Evolutionary conservation across 1,140 invertebrate species (phyloP).

Genomic region (Camponotus pennsylvanicus): DNA sequence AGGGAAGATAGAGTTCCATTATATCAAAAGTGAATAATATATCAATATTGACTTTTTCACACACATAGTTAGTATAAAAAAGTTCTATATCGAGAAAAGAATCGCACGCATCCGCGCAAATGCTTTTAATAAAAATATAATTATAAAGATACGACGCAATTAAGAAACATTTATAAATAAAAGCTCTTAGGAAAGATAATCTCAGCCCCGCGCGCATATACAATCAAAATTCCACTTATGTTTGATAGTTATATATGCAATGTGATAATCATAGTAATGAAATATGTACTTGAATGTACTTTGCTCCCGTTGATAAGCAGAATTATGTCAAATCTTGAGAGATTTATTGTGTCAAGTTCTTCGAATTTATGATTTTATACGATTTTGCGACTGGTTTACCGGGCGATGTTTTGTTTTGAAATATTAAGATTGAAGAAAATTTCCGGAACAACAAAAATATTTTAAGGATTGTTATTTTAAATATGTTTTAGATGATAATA

Average conservation of each 20-base stretch:
- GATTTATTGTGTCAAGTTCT: background rate
- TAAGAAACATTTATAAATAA: background rate
- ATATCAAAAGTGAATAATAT: constrained; percentile 8
- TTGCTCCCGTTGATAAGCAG: background rate
- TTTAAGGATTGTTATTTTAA: no score
- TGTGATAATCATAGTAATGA: background rate
- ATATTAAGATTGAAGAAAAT: background rate
- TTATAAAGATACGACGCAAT: background rate
- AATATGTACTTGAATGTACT: background rate
- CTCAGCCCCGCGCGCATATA: background rate
- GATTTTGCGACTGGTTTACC: background rate
- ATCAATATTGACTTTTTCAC: background rate
- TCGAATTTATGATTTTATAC: background rate
- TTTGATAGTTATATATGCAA: no score
- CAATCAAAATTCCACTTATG: background rate
- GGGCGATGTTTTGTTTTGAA: background rate
- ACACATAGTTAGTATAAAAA: background rate
- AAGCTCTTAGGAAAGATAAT: background rate
- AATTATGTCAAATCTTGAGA: constrained; percentile 10
- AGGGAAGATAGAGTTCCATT: background rate
- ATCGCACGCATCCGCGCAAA: background rate
- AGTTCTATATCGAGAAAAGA: background rate
- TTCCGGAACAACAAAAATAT: background rate
- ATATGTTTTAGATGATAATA: background rate
- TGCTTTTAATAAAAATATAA: background rate